Conservation (phyloP, 1,140 invertebrate genomes). For the Plectus sambesii region DNA sequence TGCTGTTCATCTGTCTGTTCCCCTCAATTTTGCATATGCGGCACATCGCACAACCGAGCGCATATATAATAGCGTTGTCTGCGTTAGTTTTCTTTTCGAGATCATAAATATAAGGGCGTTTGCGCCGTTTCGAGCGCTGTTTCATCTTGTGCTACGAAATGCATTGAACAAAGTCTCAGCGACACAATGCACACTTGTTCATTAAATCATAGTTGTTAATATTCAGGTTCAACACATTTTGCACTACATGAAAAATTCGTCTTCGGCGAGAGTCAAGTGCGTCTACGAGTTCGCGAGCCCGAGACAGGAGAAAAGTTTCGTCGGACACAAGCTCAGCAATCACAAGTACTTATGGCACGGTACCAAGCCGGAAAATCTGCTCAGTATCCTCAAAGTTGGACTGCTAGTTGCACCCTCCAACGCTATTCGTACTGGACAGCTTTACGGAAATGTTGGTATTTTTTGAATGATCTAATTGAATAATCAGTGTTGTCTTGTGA, state of each 20-base stretch:
- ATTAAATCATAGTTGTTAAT: no score
- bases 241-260: conserved; percentile 20
- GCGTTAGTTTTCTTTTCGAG: no score
- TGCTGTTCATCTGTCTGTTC: no score
- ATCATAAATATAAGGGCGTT: no score
- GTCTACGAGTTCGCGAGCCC: conserved; percentile 16
- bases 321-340: conserved; percentile 12
- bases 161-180: no score
- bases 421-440: conserved; percentile 16
- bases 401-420: conserved; percentile 18
- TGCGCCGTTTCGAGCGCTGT: no score
- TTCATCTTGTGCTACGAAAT: no score
- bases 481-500: not conserved
- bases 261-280: conserved; percentile 1
- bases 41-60: no score
- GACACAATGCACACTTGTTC: no score
- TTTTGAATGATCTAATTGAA: not conserved
- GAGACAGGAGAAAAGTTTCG: conserved; percentile 7
- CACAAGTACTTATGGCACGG: conserved; percentile 27
- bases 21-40: no score
- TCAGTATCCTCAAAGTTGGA: conserved; percentile 23
- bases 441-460: conserved; percentile 21
- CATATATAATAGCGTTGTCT: no score
- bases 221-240: conserved; percentile 19
- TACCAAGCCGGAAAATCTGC: conserved; percentile 22